phyloP scores from a whole-genome alignment of 1,140 invertebrate genomes.

The Drosophila hydei region DNA sequence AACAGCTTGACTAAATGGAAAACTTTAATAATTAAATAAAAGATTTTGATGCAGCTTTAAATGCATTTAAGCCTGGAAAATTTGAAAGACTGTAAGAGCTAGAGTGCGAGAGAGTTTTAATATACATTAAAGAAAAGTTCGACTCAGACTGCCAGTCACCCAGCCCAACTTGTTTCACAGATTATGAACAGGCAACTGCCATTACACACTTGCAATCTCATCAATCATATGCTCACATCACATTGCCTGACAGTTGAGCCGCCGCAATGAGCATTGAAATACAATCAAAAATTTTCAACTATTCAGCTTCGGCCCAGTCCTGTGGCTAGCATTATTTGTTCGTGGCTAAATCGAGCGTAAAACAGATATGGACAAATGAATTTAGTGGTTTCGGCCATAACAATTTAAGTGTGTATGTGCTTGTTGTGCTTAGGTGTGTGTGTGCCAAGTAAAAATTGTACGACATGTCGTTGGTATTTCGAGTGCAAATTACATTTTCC shows the following conservation, averaged over 20 bases:
- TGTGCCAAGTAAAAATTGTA: constrained; percentile 35
- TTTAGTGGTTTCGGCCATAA: constrained; percentile 34
- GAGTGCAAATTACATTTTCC: constrained; percentile 66
- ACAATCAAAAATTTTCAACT: constrained; percentile 39
- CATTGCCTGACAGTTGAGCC: constrained; percentile 43
- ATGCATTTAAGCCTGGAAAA: background rate
- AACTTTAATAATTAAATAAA: background rate
- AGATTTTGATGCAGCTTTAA: background rate
- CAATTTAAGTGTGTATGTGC: constrained; percentile 43
- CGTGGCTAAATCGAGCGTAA: constrained; percentile 7
- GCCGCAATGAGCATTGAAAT: constrained; percentile 40
- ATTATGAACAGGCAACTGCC: background rate
- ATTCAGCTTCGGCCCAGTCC: background rate
- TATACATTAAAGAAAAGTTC: too few relatives aligned
- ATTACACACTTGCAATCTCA: constrained; percentile 6
- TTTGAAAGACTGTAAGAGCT: background rate
- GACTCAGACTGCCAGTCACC: background rate
- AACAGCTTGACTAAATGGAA: background rate
- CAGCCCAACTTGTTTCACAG: background rate
- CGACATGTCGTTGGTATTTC: constrained; percentile 44
- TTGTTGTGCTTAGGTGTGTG: background rate
- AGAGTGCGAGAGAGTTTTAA: too few relatives aligned
- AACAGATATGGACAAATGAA: constrained; percentile 36
- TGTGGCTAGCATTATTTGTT: background rate
- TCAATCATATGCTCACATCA: constrained; percentile 39